Evolutionary conservation across 2,888 invertebrate genomes (phyloP).

Genomic region (Agrotis segetum): DNA sequence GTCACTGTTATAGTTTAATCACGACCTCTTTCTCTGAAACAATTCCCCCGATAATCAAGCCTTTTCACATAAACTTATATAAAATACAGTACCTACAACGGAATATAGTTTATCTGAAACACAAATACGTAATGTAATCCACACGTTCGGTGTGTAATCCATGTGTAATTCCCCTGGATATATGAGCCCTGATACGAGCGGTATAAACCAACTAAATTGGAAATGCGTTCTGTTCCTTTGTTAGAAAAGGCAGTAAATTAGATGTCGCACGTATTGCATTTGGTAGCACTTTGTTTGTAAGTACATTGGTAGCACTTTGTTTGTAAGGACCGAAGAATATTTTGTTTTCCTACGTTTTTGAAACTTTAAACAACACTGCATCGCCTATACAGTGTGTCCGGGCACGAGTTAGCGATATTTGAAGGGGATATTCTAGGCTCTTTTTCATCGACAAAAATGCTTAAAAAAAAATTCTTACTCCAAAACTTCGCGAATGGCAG

Average conservation of each 20-base stretch:
- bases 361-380: too few relatives aligned
- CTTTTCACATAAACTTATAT: background rate
- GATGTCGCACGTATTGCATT: conserved; percentile 36
- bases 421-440: too few relatives aligned
- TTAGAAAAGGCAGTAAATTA: conserved; percentile 35
- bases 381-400: too few relatives aligned
- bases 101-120: conserved; percentile 47
- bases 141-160: conserved; percentile 51
- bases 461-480: too few relatives aligned
- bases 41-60: background rate
- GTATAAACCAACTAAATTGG: conserved; percentile 52
- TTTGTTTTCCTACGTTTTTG: background rate
- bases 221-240: conserved; percentile 49
- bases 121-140: conserved; percentile 55
- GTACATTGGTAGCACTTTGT: conserved; percentile 26
- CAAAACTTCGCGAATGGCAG: too few relatives aligned
- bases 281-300: conserved; percentile 24
- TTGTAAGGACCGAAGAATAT: background rate
- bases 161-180: conserved; percentile 57
- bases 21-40: background rate
- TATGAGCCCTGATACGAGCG: conserved; percentile 52
- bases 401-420: too few relatives aligned
- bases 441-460: too few relatives aligned
- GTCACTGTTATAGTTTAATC: too few relatives aligned
- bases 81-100: conserved; percentile 29